Base-by-base conservation (phyloP, 2,797 vertebrate species). In the Macropodus opercularis region DNA sequence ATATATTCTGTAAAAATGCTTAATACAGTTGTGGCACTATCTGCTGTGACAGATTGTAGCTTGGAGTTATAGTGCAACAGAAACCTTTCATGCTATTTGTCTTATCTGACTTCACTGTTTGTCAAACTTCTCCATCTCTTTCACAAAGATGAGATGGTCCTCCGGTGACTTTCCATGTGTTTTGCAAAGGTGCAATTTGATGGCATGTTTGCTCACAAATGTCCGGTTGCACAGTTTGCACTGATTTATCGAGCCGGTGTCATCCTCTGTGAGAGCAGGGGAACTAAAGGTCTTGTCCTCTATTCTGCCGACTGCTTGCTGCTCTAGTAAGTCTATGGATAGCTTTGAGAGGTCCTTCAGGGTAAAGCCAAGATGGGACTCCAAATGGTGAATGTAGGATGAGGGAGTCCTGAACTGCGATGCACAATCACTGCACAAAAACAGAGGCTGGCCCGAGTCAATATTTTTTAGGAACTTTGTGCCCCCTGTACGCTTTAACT, bases 151-250 rank as follows among this genome's bases (percentile, higher is more conserved):
- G 86, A 98, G 93, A 89, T 99, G 97, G 93, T 98, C 96, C 91
- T 99, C 97, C 2, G 97, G 96, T 63, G 97, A 97, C 91, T 99
- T 99, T 87, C 96, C 96, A 12, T 99, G 97, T 59, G 97, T 96
- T 95, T 99, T 99, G 88, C 97, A 98, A 88, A 99, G 95, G 92
- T 99, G 97, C 94, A 99, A 94, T 93, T 99, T 99, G 87, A 99
- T 95, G 80, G 97, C 97, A 75, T 99, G 97, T 86, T 98, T 98
- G 93, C 97, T 98, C 84, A 95, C 92, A 91, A 99, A 99, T 85
- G 96, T 98, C 90, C 97, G 95, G 92, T 93, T 98, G 91, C 97
- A 99, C 88, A 98, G 93, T 92, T 96, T 98, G 90, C 97, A 99
- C 78, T 98, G 96, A 94, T 95, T 95, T 80, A 96, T 89, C 76